These are phyloP conservation scores for Aulostomus chinensis DNA, from an alignment of 2,797 vertebrate species.

Conservation along the genomic window DNA sequence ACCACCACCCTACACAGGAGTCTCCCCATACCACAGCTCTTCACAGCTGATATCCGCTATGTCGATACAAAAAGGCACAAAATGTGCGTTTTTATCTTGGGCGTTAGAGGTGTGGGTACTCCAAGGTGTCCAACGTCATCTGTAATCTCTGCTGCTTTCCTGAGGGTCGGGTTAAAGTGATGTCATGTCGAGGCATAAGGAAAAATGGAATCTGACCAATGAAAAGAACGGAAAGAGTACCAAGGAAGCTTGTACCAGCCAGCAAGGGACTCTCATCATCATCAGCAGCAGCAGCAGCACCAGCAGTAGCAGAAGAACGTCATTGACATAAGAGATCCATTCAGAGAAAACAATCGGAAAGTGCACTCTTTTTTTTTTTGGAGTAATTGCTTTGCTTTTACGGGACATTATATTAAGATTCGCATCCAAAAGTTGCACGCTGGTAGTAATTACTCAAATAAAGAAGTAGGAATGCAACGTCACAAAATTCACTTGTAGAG, in stretches of 20 bases:
- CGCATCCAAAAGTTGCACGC: no score
- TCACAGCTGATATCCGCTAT: conserved; percentile 18
- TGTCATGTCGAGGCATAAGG: conserved; percentile 69
- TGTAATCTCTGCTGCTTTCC: conserved; percentile 64
- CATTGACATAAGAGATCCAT: conserved; percentile 1
- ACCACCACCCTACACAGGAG: conserved; percentile 18
- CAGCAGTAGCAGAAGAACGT: conserved; percentile 40
- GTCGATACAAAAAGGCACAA: conserved; percentile 13
- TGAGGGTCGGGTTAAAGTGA: conserved; percentile 75
- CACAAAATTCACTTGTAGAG: no score
- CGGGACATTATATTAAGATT: no score
- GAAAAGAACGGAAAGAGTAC: conserved; percentile 54
- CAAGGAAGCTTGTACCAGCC: conserved; percentile 44
- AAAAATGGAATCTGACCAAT: conserved; percentile 68
- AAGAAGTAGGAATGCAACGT: no score
- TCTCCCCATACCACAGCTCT: conserved; percentile 25
- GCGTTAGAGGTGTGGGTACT: conserved; percentile 44
- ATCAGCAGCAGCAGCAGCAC: conserved; percentile 31
- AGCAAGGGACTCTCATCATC: conserved; percentile 43
- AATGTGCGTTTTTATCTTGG: background rate
- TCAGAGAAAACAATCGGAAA: conserved; percentile 7
- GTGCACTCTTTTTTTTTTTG: background rate
- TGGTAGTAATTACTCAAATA: no score
- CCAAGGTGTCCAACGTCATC: conserved; percentile 71
- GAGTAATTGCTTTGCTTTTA: no score